Evolutionary conservation across 2,113 vertebrate species (phyloP), one percentile per base, ranked within the genome.

Genomic region (Oreotrochilus melanogaster): DNA sequence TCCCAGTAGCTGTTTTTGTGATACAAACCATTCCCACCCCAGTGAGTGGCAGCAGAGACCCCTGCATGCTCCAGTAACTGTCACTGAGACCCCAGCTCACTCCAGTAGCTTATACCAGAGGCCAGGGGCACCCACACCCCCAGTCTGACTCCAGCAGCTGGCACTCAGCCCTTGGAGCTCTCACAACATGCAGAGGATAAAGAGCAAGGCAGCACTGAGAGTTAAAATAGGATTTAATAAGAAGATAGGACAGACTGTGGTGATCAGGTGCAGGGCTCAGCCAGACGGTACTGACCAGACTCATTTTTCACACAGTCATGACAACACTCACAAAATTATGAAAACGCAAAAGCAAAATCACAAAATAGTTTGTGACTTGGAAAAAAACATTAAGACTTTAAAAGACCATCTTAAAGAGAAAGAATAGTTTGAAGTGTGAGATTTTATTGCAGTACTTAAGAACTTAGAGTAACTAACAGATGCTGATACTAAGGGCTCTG

Each of bases 401-500:
- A 76, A 86, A 88, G 14, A 6, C 23, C 3, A 8, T 76, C 56
- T 65, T 83, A 86, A 89, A 92, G 5, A 75, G 18, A 54, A 53
- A 57, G 8, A 75, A 28, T 78, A 70, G 24, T 94, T 64, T 69
- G 66, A 94, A 80, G 24, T 2, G 4, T 39, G 14, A 47, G 35
- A 51, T 66, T 88, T 84, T 53, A 91, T 39, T 86, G 51, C 56
- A 91, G 42, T 54, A 58, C n/a, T 70, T 57, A 53, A 70, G 35
- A 89, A 84, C 8, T 17, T 73, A 74, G 21, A 14, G 14, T 23
- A 84, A 74, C 16, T 73, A 69, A 80, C 4, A 82, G 72, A 80
- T 70, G 21, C 7, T 86, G 61, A 80, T 56, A 60, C 18, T 37
- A 66, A 89, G 16, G 42, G 21, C 18, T 69, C 42, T 78, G 45